Evolutionary conservation across 1,140 invertebrate genomes (phyloP).

Genomic region (Drosophila kepulauana): DNA sequence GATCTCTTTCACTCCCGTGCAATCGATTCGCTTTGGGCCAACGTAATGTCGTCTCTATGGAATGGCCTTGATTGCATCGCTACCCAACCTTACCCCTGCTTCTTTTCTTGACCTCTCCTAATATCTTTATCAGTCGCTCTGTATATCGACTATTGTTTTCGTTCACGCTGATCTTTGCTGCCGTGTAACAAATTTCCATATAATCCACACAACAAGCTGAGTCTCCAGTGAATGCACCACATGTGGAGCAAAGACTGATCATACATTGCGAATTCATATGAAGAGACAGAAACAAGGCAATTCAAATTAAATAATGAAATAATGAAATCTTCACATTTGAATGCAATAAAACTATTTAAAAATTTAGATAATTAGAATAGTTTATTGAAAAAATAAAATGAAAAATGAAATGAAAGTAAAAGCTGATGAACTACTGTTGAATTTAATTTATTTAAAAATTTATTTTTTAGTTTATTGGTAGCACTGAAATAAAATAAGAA

Average conservation of each 20-base stretch:
- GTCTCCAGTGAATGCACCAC: not conserved
- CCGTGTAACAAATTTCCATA: slow-evolving; percentile 56
- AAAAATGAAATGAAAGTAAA: too few species aligned
- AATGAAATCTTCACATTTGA: too few species aligned
- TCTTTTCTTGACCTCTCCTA: slow-evolving; percentile 22
- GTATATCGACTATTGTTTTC: slow-evolving; percentile 3
- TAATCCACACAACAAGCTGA: not conserved
- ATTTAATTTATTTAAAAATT: too few species aligned
- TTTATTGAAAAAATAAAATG: too few species aligned
- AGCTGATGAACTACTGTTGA: too few species aligned
- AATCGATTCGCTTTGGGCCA: slow-evolving; percentile 73
- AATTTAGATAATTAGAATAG: too few species aligned
- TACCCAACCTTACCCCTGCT: slow-evolving; percentile 14
- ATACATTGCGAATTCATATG: not conserved
- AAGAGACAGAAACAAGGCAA: not conserved
- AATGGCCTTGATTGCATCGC: slow-evolving; percentile 70
- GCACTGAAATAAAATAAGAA: too few species aligned
- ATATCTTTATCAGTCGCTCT: slow-evolving; percentile 65
- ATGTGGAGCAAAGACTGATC: not conserved
- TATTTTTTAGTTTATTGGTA: too few species aligned
- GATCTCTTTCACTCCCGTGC: slow-evolving; percentile 34
- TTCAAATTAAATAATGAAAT: not conserved
- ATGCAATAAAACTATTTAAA: too few species aligned
- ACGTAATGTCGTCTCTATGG: slow-evolving; percentile 60
- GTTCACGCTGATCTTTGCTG: slow-evolving; percentile 43